Percentiles rank a stretch among this genome's conserved stretches.
phyloP scores from a whole-genome alignment of 2,797 vertebrate genomes.

The Taeniopygia guttata region DNA sequence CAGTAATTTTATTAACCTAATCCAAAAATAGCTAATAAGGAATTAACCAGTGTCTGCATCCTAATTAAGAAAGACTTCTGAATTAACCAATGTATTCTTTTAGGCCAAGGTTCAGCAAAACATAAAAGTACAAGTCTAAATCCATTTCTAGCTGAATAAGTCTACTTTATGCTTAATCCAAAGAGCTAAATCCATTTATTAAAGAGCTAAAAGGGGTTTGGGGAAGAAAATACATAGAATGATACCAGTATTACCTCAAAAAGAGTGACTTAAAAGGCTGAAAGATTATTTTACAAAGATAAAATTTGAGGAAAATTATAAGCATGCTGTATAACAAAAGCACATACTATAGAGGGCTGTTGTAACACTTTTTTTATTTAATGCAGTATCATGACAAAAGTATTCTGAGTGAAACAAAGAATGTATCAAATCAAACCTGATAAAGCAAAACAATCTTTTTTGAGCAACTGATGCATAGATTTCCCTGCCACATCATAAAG shows the following conservation, averaged over 20 bases:
- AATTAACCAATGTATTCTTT: conserved; percentile 9
- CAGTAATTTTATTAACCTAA: conserved; percentile 5
- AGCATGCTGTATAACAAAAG: background rate
- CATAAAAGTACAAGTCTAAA: conserved; percentile 14
- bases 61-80: conserved; percentile 22
- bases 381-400: background rate
- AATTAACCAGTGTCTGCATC: background rate
- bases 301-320: background rate
- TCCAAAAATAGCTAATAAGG: background rate
- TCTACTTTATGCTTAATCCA: conserved; percentile 25
- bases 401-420: background rate
- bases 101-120: conserved; percentile 14
- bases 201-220: background rate
- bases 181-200: background rate
- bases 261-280: background rate
- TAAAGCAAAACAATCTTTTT: background rate
- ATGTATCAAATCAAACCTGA: background rate
- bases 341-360: background rate
- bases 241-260: background rate
- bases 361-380: background rate
- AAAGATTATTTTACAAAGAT: background rate
- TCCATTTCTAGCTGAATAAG: background rate
- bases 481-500: background rate
- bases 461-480: background rate
- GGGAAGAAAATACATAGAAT: background rate